Percentiles rank a stretch among this genome's conserved stretches.
These are phyloP conservation scores for Tupaia tana DNA, from an alignment of 2,113 vertebrate genomes.

Conservation along the genomic window DNA sequence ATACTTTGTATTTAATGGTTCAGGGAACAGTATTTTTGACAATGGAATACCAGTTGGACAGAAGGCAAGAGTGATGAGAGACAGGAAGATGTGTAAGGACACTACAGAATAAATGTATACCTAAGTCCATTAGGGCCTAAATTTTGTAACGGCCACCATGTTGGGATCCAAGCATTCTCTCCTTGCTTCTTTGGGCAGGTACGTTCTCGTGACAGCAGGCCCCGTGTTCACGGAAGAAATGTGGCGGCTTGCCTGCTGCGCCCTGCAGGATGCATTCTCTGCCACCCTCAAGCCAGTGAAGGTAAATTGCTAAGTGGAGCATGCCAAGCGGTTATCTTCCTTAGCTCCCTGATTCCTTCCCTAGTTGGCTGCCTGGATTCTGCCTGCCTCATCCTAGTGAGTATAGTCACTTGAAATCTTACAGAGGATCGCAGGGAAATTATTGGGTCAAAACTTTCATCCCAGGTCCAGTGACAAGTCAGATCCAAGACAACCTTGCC, in stretches of 20 bases:
- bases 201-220: conserved; percentile 96
- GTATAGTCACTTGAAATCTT: background rate
- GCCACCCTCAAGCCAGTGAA: conserved; percentile 97
- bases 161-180: rapidly evolving
- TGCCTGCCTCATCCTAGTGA: background rate
- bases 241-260: conserved; percentile 97
- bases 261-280: conserved; percentile 97
- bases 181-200: conserved; percentile 85
- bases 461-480: background rate
- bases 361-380: rapidly evolving
- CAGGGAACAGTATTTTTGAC: background rate
- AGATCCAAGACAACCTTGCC: background rate
- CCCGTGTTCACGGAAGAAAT: conserved; percentile 98
- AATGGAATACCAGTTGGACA: background rate
- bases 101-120: background rate
- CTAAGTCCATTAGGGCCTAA: rapidly evolving
- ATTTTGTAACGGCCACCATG: background rate
- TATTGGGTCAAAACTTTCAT: background rate
- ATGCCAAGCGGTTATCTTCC: rapidly evolving
- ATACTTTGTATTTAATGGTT: background rate
- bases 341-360: rapidly evolving
- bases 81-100: background rate
- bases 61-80: background rate
- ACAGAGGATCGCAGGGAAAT: background rate
- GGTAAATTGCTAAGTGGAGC: conserved; percentile 83